Evolutionary conservation across 92 coral and sea anemone species (phyloP), one percentile per base, ranked within the genome.

Genomic region (Parazoanthus swiftii): DNA sequence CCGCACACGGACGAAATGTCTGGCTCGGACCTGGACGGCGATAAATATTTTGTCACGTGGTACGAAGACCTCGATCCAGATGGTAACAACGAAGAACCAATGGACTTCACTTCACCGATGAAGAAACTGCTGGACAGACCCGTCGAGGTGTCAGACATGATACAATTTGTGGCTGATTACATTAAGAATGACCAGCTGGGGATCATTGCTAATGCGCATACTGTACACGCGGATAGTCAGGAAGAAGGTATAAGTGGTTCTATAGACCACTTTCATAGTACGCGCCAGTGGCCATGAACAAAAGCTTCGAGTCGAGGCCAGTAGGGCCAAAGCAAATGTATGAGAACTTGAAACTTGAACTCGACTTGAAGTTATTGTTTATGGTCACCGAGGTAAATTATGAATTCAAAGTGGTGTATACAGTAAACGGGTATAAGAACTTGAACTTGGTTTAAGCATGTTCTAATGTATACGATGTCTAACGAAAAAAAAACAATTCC

Each of bases 1-100:
- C 98, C 98, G 16, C 98, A 94, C 87, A 84, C 98, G 16, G 94
- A 96, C 88, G 98, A 96, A 92, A 96, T 96, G 94, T 95, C 98
- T 65, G 98, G 98, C 82, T 95, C 98, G 35, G 98, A 96, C 82
- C 92, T 96, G 67, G 98, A 96, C 77, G 98, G 98, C 20, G 98
- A 96, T 78, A 89, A 95, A 82, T 96, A 96, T 85, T 96, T 96
- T 76, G 98, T 93, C 79, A 95, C 96, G 50, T 96, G 98, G 98
- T 88, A 89, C 76, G 88, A 81, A 68, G 91, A 88, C 29, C 89
- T 96, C 18, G 85, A 94, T 16, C 95, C 95, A 39, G 85, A 42
- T 13, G 79, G 91, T 59, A 78, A 73, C 33, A 94, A 96, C 88
- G 98, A 73, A 56, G 91, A 88, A 2, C 93, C 98, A 15, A 96